Evolutionary conservation across 2,888 invertebrate genomes (phyloP), one percentile per base, ranked within the genome.

Genomic region (Steinernema carpocapsae): DNA sequence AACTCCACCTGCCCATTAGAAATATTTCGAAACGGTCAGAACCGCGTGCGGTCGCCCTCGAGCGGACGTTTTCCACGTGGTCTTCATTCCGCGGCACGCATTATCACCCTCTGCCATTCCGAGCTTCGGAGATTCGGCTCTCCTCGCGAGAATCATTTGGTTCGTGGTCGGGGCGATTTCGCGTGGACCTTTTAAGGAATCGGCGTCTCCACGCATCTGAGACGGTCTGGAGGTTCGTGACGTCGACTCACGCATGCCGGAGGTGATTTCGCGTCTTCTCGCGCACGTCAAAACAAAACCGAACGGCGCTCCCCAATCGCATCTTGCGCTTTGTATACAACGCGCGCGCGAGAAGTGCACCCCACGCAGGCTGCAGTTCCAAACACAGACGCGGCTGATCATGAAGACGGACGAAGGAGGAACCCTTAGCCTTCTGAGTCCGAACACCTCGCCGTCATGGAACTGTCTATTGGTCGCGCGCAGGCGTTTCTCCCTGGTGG

Each of bases 211-310:
- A 56, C 56, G 26, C 22, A 56, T 19, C 24, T 56, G 64, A 64
- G 17, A 64, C 19, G 24, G 64, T 64, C 64, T 32, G 64, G 37
- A 64, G 64, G 64, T 29, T 64, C 29, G 29, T 64, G 64, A 64
- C 29, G 64, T 64, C 29, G 64, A 64, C 32, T 64, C 64, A 37
- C 29, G 29, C 17, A 64, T 64, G 64, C 64, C 32, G 26, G 64
- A 64, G 64, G 64, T 64, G 64, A 64, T 64, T 64, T 64, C 32
- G 64, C 64, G 64, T 64, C 64, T 64, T 64, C 64, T 64, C 64
- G 64, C 32, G 56, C 64, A 64, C 64, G 64, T 64, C 64, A 64
- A 64, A 64, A 64, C 64, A 64, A 64, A 64, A 64, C 64, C 64
- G 64, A 64, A 64, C 64, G 64, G 32, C 64, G 64, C 64, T 64